Percentiles rank a stretch among this genome's conserved stretches.
These are phyloP conservation scores for Cynaeus angustus DNA, from an alignment of 2,888 invertebrate species.

Conservation along the genomic window DNA sequence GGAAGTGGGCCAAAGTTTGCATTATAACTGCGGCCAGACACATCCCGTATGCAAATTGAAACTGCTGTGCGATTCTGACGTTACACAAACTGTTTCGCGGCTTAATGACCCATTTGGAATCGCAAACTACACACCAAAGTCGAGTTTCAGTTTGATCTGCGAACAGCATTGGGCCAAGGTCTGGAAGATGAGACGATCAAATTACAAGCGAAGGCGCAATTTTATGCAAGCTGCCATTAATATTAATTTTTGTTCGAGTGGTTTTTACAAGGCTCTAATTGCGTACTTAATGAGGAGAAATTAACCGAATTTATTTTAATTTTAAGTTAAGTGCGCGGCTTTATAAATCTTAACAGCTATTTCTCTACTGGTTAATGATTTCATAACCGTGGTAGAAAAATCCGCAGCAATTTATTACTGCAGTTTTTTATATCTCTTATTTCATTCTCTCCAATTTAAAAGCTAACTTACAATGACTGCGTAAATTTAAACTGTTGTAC, in stretches of 20 bases:
- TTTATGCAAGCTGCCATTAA: conserved; percentile 26
- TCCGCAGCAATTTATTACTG: too few species aligned
- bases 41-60: conserved; percentile 42
- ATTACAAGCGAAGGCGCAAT: conserved; percentile 1
- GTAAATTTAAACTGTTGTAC: too few species aligned
- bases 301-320: conserved; percentile 21
- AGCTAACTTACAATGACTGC: too few species aligned
- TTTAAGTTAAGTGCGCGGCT: neutral
- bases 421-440: too few species aligned
- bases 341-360: conserved; percentile 11
- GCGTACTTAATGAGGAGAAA: conserved; percentile 26
- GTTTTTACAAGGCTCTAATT: conserved; percentile 22
- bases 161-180: conserved; percentile 6
- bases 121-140: conserved; percentile 39
- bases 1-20: conserved; percentile 30
- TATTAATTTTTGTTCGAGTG: conserved; percentile 25
- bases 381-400: too few species aligned
- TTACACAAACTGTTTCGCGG: conserved; percentile 40
- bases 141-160: conserved; percentile 39
- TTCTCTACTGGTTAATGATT: neutral
- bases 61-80: conserved; percentile 36
- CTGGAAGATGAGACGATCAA: conserved; percentile 1
- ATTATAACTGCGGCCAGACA: conserved; percentile 33
- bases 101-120: conserved; percentile 45
- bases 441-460: too few species aligned